Base-by-base conservation (phyloP, 2,113 vertebrate genomes). In the Psettodes erumei region DNA sequence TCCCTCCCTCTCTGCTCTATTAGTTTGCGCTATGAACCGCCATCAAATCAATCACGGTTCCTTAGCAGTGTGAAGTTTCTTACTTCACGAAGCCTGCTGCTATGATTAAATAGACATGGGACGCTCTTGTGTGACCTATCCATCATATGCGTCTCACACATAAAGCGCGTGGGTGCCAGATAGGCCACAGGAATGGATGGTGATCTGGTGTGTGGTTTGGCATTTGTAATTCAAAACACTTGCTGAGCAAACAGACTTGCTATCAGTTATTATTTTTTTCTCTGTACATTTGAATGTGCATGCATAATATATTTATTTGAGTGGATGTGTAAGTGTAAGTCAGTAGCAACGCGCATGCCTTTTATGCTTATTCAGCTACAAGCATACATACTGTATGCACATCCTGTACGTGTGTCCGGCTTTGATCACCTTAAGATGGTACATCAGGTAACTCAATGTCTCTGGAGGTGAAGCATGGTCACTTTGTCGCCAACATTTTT, bases 81-180 rank as follows among this genome's bases (percentile, higher is more conserved):
- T 59, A 81, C 67, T 62, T 71, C 48, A 27, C 50, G 50, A 28
- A 65, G 68, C 76, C 88, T 83, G 85, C 82, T 79, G 71, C 43
- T 68, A 63, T 73, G 67, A 82, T 77, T 85, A 79, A 81, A 77
- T 15, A 9, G 63, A 79, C 75, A 77, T 35, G 58, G 55, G 72
- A 74, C 54, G 15, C 47, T 54, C 43, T 42, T 27, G 68, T 59
- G 55, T 66, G 78, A 67, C 64, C 63, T 56, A 80, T 83, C 64
- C 68, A 78, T 80, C 77, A 75, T 35, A 5, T 28, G 38, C 56
- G 58, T 81, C 30, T 54, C 63, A 63, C 19, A n/a, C 28, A n/a
- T n/a, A n/a, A n/a, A n/a, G n/a, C 59, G 62, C 25, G 33, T 60
- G 30, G 28, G 37, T 23, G 47, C 28, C 35, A 61, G 23, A 48